Base-by-base conservation (phyloP, 30 jellyfish, hydroid and myxozoan genomes). In the Sanderia malayensis region DNA sequence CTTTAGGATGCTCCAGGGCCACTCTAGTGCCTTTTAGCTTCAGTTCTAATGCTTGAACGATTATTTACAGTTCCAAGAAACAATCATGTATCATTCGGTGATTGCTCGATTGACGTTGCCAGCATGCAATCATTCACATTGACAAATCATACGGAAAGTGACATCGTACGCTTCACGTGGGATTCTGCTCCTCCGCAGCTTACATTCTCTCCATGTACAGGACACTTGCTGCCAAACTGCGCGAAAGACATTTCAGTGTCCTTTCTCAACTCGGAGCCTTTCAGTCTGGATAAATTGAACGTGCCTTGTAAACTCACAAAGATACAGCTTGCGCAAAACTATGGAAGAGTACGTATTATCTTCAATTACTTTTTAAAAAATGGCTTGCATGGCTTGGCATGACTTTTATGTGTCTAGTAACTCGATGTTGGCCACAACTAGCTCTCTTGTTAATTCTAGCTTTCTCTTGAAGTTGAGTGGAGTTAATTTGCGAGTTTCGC, bases 141-240 rank as follows among this genome's bases (percentile, higher is more conserved):
- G 59, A 64, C 92, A 28, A 88, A 88, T 60, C 97, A 74, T 58
- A 64, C 94, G 1, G 81, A 59, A 33, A 70, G 52, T 31, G 97
- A 88, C 60, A 58, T 67, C 46, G 49, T 88, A 17, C 93, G 97
- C 13, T 88, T 81, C 52, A 31, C 65, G 17, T 88, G 95, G 95
- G 81, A 67, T 34, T 75, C 95, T 46, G n/a, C n/a, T n/a, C 82
- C 83, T 21, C 93, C 95, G 4, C 83, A 58, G 26, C 45, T 88
- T 41, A 81, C 87, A 13, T 88, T 88, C 47, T 58, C 86, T n/a
- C 97, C 97, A 2, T 70, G 76, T 52, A 46, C 76, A 22, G 97
- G 95, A 15, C 97, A 88, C 57, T 45, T 88, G 72, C 79, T 73
- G 47, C 95, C 97, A 19, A 81, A 82, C 71, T 88, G 97, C 74